Conservation (phyloP, 2,113 vertebrate genomes). For the Struthio camelus region DNA sequence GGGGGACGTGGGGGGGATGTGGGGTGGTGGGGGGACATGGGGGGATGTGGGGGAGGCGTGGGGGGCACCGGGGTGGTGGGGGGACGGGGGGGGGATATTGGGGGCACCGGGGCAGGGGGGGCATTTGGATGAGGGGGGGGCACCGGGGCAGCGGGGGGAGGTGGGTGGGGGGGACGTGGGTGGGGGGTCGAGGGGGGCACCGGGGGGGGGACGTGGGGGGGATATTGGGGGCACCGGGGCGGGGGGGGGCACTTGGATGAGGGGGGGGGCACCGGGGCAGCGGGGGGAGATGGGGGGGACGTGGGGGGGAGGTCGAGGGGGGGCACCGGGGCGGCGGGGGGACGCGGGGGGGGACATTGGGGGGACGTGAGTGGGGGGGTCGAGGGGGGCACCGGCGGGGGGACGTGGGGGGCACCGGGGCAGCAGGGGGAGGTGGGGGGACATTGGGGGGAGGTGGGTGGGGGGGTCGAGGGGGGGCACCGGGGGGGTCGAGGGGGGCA, state of each 20-base stretch:
- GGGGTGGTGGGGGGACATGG: no score
- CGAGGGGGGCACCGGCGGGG: not conserved
- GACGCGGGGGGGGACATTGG: not conserved
- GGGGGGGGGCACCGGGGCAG: no score
- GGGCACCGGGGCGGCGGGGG: not conserved
- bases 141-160: no score
- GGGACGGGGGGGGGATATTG: no score
- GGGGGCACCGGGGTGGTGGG: not conserved
- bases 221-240: no score
- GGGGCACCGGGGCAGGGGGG: not conserved
- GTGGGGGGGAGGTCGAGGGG: not conserved
- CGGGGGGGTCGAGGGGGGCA: not conserved
- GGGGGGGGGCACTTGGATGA: no score
- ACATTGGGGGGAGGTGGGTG: no score
- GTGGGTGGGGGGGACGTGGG: no score
- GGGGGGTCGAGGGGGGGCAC: no score
- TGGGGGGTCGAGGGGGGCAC: no score
- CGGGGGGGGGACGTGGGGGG: not conserved
- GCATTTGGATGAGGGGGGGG: slow-evolving; percentile 16
- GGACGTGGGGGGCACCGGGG: not conserved
- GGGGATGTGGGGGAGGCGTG: no score
- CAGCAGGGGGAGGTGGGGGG: not conserved
- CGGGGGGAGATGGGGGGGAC: no score
- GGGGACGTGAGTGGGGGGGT: not conserved
- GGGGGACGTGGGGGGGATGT: not conserved